A percentile compares a stretch with the other conserved stretches of the same genome.
phyloP scores from a whole-genome alignment of 2,888 invertebrate genomes.

The Embidobia sp. region DNA sequence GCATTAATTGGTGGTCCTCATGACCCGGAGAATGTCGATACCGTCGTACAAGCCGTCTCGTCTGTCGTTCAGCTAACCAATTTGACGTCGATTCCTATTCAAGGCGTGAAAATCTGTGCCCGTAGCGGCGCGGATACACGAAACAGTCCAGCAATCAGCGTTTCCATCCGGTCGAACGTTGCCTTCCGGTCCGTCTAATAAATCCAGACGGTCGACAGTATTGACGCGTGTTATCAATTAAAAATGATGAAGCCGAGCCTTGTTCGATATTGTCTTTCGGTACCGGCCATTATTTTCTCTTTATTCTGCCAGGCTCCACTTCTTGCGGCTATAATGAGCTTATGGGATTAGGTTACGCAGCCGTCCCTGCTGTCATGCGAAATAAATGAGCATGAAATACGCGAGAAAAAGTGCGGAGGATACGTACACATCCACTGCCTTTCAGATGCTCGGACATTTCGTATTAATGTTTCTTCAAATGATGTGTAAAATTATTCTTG shows the following conservation, averaged over 20 bases:
- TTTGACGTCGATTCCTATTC: slow-evolving; percentile 57
- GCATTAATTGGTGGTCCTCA: slow-evolving; percentile 62
- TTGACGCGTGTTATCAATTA: slow-evolving; percentile 79
- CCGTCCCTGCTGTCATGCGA: slow-evolving; percentile 44
- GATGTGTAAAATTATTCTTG: background rate
- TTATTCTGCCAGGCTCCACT: slow-evolving; percentile 42
- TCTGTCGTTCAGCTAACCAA: slow-evolving; percentile 55
- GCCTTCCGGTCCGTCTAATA: slow-evolving; percentile 69
- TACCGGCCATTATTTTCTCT: slow-evolving; percentile 45
- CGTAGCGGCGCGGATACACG: slow-evolving; percentile 20
- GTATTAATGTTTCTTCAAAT: slow-evolving; percentile 11
- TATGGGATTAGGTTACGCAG: slow-evolving; percentile 76
- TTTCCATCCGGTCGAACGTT: slow-evolving; percentile 62
- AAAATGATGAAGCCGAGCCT: slow-evolving; percentile 77
- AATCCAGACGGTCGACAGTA: slow-evolving; percentile 75
- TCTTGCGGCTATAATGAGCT: slow-evolving; percentile 76
- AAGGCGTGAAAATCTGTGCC: slow-evolving; percentile 47
- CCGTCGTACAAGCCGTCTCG: slow-evolving; percentile 47
- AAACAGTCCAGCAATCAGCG: slow-evolving; percentile 55
- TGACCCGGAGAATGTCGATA: slow-evolving; percentile 60
- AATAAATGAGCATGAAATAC: slow-evolving; percentile 60
- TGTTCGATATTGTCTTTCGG: slow-evolving; percentile 46
- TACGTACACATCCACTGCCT: background rate
- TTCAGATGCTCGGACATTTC: slow-evolving; percentile 5
- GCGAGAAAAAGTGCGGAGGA: slow-evolving; percentile 28